Percentiles rank a stretch among this genome's conserved stretches.
Conservation (phyloP, 1,140 invertebrate species). For the Wasmannia auropunctata region DNA sequence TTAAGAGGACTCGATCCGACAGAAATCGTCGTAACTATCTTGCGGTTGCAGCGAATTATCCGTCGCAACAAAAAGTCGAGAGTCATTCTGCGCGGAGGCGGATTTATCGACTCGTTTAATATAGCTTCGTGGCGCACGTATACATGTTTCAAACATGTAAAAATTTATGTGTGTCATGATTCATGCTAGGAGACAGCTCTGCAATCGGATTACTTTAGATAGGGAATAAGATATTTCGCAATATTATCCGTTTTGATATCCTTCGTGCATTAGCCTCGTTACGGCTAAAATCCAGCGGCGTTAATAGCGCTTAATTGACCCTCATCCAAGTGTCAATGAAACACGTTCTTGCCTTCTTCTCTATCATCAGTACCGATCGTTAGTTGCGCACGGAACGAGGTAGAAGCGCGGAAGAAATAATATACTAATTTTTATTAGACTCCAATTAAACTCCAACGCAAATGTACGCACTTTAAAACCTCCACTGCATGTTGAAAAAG, state of each 20-base stretch:
- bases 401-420: slow-evolving; percentile 20
- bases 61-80: not conserved
- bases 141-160: slow-evolving; percentile 18
- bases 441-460: not conserved
- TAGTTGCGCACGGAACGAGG: not conserved
- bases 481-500: not conserved
- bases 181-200: not conserved
- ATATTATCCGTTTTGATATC: slow-evolving; percentile 58
- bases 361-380: not conserved
- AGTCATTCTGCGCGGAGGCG: not conserved
- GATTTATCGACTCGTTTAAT: slow-evolving; percentile 10
- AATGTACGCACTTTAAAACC: not conserved
- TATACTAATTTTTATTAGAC: not conserved
- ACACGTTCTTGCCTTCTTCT: not conserved
- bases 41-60: slow-evolving; percentile 22
- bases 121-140: not conserved
- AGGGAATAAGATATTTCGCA: slow-evolving; percentile 36
- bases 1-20: not conserved
- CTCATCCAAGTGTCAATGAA: slow-evolving; percentile 71
- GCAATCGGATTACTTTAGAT: slow-evolving; percentile 64
- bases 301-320: slow-evolving; percentile 77
- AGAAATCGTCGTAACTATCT: slow-evolving; percentile 22
- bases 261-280: slow-evolving; percentile 64
- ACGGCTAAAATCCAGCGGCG: slow-evolving; percentile 68
- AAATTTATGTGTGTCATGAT: slow-evolving; percentile 59